Percentiles rank a stretch among this genome's conserved stretches.
Evolutionary conservation across 2,888 invertebrate genomes (phyloP).

Genomic region (Acanthosepion pharaonis): DNA sequence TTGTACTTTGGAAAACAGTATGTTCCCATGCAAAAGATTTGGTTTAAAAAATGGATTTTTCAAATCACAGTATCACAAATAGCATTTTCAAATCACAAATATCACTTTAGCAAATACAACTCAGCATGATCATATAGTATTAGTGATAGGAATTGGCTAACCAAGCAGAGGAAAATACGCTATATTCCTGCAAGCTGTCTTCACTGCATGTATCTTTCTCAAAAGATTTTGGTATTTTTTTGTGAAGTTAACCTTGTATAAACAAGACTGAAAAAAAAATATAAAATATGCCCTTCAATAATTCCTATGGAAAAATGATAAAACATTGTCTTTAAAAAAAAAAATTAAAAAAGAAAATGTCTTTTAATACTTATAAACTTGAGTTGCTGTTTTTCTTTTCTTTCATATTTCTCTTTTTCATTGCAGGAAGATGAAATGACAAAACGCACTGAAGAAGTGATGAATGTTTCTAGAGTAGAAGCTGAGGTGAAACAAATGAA

Average conservation of each 20-base stretch:
- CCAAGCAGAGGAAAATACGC: background rate
- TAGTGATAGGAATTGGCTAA: background rate
- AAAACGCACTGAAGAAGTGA: conserved; percentile 68
- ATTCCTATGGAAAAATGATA: too few species aligned
- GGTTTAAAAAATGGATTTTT: background rate
- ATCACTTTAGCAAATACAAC: background rate
- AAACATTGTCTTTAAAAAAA: too few species aligned
- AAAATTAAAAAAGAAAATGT: too few species aligned
- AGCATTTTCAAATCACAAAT: background rate
- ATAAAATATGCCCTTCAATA: too few species aligned
- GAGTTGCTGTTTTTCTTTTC: background rate
- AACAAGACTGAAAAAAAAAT: too few species aligned
- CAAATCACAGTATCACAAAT: background rate
- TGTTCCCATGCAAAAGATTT: background rate
- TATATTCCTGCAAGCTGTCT: background rate
- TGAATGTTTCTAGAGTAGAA: conserved; percentile 76
- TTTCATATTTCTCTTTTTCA: conserved; percentile 12
- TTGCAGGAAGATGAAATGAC: conserved; percentile 76
- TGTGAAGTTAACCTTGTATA: too few species aligned
- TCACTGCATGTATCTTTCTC: background rate
- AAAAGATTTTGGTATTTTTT: too few species aligned
- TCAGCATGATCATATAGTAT: background rate
- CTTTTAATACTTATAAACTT: background rate
- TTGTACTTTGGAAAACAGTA: background rate
- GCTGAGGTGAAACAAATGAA: conserved; percentile 76